phyloP scores from a whole-genome alignment of 2,888 invertebrate species.

The Hirtodrosophila alboralis region DNA sequence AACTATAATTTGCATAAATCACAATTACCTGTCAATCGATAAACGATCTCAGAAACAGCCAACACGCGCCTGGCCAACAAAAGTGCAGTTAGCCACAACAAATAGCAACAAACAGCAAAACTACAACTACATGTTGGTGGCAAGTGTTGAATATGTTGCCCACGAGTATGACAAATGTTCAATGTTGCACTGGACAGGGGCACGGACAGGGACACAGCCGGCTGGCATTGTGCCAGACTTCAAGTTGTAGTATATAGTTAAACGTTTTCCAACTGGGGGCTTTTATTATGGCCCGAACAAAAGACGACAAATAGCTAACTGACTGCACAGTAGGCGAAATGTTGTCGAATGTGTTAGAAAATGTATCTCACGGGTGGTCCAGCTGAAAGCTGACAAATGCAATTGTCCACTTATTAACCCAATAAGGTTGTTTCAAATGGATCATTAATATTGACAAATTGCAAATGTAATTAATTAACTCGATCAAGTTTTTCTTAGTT shows the following conservation, averaged over 20 bases:
- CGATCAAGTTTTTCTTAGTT: too few relatives aligned
- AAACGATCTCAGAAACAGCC: conserved; percentile 60
- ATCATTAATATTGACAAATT: too few relatives aligned
- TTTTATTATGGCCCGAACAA: conserved; percentile 54
- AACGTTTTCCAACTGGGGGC: conserved; percentile 58
- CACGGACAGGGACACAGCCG: neutral
- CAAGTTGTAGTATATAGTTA: conserved; percentile 63
- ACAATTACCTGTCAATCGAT: conserved; percentile 79
- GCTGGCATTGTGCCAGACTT: conserved; percentile 59
- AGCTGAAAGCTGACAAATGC: conserved; percentile 35
- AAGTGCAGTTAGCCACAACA: conserved; percentile 41
- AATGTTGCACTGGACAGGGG: conserved; percentile 31
- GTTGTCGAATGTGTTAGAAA: conserved; percentile 9
- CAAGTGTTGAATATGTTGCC: conserved; percentile 49
- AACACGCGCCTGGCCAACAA: conserved; percentile 31
- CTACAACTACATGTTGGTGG: conserved; percentile 31
- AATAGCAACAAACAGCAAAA: conserved; percentile 24
- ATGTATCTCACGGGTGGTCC: conserved; percentile 41
- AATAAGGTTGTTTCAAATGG: too few relatives aligned
- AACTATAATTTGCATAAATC: conserved; percentile 75
- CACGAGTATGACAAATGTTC: conserved; percentile 63
- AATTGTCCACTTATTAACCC: conserved; percentile 27
- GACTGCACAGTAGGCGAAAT: conserved; percentile 39
- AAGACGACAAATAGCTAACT: conserved; percentile 41
- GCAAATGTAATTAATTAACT: too few relatives aligned